Percentiles rank a stretch among this genome's conserved stretches.
phyloP scores from a whole-genome alignment of 2,113 vertebrate species.

The Ranitomeya variabilis region DNA sequence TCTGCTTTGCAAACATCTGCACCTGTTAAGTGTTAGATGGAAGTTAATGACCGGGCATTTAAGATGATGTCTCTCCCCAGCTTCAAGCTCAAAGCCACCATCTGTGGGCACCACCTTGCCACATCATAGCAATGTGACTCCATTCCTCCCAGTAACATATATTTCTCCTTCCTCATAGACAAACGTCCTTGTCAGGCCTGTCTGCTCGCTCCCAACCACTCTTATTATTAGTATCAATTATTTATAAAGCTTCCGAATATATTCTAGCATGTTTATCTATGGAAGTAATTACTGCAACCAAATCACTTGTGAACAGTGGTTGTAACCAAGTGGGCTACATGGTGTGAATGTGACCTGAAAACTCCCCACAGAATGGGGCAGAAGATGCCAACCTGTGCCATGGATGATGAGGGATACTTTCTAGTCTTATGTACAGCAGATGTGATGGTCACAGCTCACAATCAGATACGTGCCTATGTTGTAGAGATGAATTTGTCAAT shows the following conservation, averaged over 20 bases:
- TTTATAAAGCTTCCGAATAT: slow-evolving; percentile 27
- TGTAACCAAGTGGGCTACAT: neutral
- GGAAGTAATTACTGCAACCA: neutral
- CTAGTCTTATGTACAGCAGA: neutral
- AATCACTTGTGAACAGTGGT: neutral
- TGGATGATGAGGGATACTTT: no score
- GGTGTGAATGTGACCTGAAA: neutral
- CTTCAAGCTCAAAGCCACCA: slow-evolving; percentile 29
- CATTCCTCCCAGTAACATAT: neutral
- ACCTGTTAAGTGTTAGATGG: slow-evolving; percentile 54
- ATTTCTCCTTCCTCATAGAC: slow-evolving; percentile 14
- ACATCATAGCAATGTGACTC: slow-evolving; percentile 24
- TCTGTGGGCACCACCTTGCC: slow-evolving; percentile 43
- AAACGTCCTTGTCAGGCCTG: neutral
- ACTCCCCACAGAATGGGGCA: neutral
- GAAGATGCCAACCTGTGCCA: neutral
- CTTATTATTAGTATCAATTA: slow-evolving; percentile 13
- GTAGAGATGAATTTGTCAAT: no score
- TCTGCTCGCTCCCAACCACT: slow-evolving; percentile 11
- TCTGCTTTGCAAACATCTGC: slow-evolving; percentile 58
- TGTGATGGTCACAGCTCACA: neutral
- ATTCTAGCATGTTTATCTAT: neutral
- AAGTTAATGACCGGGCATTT: slow-evolving; percentile 54
- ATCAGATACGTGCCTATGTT: no score
- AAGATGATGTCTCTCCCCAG: slow-evolving; percentile 38